Evolutionary conservation across 2,888 invertebrate genomes (phyloP).

Genomic region (Mycalesis mineus): DNA sequence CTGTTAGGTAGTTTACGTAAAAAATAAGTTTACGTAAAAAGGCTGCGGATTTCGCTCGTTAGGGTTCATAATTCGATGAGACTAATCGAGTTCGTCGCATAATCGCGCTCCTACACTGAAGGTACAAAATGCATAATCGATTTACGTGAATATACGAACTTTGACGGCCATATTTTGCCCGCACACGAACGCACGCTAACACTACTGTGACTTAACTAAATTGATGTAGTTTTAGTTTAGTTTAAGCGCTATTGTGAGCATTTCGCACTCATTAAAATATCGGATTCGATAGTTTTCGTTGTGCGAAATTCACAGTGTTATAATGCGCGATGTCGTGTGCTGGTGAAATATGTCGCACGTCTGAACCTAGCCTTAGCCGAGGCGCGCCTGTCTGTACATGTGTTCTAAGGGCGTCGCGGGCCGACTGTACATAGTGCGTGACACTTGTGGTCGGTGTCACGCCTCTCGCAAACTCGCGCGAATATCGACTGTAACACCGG

Average conservation of each 20-base stretch:
- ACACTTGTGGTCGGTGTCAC: conserved; percentile 1
- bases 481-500: background rate
- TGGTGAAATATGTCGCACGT: background rate
- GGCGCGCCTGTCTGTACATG: conserved; percentile 31
- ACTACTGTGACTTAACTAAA: background rate
- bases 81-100: conserved; percentile 38
- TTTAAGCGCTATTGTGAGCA: background rate
- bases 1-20: background rate
- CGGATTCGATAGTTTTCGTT: background rate
- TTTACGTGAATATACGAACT: background rate
- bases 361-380: background rate
- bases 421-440: conserved; percentile 38
- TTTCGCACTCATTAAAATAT: background rate
- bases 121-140: conserved; percentile 70
- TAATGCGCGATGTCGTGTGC: conserved; percentile 4
- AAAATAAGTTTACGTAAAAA: background rate
- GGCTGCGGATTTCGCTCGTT: background rate
- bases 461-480: background rate
- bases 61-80: background rate
- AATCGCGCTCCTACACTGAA: conserved; percentile 54
- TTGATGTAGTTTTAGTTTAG: background rate
- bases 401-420: conserved; percentile 31
- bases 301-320: background rate
- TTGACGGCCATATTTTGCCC: background rate
- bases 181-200: background rate